Percentiles rank a stretch among this genome's conserved stretches.
These are phyloP conservation scores for Procambarus virginalis DNA, from an alignment of 1,140 invertebrate species.

Conservation along the genomic window DNA sequence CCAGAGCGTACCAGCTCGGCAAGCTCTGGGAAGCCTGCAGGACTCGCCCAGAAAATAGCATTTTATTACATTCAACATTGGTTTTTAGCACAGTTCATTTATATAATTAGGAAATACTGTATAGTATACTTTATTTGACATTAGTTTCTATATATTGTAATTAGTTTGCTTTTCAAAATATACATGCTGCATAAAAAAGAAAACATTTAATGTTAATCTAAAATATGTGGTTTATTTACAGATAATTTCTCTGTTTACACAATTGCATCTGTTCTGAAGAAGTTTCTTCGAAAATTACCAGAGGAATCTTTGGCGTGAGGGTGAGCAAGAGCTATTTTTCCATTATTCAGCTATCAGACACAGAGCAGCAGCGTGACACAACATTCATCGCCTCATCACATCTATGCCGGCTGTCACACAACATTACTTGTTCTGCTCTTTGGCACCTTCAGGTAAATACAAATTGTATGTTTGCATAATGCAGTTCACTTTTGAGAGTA, in stretches of 20 bases:
- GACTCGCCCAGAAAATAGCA: no score
- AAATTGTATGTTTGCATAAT: no score
- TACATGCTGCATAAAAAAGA: no score
- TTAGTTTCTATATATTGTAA: no score
- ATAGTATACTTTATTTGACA: no score
- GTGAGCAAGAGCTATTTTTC: constrained; percentile 93
- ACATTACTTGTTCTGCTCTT: constrained; percentile 94
- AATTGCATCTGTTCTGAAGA: constrained; percentile 97
- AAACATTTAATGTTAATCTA: neutral
- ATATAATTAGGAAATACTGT: no score
- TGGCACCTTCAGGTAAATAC: constrained; percentile 90
- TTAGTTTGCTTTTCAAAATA: no score
- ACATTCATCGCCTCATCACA: constrained; percentile 92
- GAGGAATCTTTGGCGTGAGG: constrained; percentile 95
- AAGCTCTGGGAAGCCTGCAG: no score
- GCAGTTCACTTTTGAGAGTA: no score
- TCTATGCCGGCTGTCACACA: constrained; percentile 92
- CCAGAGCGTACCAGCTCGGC: no score
- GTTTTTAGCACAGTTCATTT: no score
- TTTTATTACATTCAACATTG: no score
- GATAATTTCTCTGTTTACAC: constrained; percentile 91
- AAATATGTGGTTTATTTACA: constrained; percentile 18
- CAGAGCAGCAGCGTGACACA: constrained; percentile 89
- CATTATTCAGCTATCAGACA: constrained; percentile 82
- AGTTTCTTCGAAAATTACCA: constrained; percentile 97